phyloP scores from a whole-genome alignment of 2,113 vertebrate species.

The Cervus canadensis region DNA sequence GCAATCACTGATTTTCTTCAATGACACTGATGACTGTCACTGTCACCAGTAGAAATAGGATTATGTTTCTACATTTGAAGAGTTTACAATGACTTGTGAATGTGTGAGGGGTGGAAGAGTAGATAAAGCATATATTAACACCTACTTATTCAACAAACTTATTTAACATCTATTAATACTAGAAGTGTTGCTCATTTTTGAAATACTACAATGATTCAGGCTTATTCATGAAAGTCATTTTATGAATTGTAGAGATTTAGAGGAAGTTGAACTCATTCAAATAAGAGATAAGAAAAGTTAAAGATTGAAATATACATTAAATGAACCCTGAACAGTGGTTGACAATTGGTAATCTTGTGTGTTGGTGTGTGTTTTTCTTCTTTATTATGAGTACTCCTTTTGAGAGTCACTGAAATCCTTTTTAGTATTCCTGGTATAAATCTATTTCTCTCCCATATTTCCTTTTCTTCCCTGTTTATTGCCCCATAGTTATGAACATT shows the following conservation, averaged over 20 bases:
- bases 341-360: neutral
- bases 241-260: neutral
- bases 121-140: neutral
- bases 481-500: constrained; percentile 55
- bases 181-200: neutral
- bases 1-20: neutral
- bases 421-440: constrained; percentile 16
- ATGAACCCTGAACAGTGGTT: neutral
- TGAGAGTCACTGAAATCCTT: neutral
- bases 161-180: neutral
- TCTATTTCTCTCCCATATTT: constrained; percentile 43
- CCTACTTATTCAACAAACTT: neutral
- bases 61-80: neutral
- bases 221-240: neutral
- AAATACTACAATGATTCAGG: neutral
- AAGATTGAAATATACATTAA: neutral
- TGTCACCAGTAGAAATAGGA: neutral
- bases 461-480: constrained; percentile 60
- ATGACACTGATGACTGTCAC: neutral
- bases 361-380: neutral
- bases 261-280: neutral
- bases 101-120: neutral
- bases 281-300: neutral
- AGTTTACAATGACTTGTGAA: neutral
- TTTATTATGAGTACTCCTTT: neutral